A percentile compares a stretch with the other conserved stretches of the same genome.
phyloP scores from a whole-genome alignment of 2,113 vertebrate genomes.

The Sinocyclocheilus anophthalmus region DNA sequence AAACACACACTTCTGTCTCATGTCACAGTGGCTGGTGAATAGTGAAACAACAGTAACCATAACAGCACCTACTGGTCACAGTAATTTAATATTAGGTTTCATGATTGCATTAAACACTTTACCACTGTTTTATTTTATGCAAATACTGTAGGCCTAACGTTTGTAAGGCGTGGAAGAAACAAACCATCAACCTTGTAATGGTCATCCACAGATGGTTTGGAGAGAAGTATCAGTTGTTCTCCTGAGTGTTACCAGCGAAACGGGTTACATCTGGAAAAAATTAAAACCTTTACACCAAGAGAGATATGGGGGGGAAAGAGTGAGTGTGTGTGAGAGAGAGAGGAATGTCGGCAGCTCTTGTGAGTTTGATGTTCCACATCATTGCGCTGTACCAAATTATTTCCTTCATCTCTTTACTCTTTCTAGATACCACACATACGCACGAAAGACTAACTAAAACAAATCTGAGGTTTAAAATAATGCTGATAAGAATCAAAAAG shows the following conservation, averaged over 20 bases:
- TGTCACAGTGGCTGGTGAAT: not conserved
- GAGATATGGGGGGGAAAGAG: slow-evolving; percentile 7
- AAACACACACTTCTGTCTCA: not conserved
- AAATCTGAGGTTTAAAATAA: slow-evolving; percentile 2
- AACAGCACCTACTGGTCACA: not conserved
- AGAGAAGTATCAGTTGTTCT: slow-evolving; percentile 18
- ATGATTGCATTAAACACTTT: not conserved
- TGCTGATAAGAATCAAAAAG: slow-evolving; percentile 3
- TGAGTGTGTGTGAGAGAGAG: not conserved
- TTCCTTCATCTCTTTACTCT: slow-evolving; percentile 35
- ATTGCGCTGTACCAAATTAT: slow-evolving; percentile 2
- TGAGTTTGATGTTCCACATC: slow-evolving; percentile 36
- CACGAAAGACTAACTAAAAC: not conserved
- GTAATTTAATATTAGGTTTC: not conserved
- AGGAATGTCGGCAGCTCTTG: slow-evolving; percentile 2
- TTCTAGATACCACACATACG: slow-evolving; percentile 37
- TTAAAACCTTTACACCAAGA: slow-evolving; percentile 64
- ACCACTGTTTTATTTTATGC: not conserved
- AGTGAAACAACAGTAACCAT: not conserved
- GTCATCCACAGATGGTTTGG: slow-evolving; percentile 35
- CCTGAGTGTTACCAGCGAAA: slow-evolving; percentile 43
- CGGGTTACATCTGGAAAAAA: slow-evolving; percentile 75
- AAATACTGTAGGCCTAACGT: not conserved
- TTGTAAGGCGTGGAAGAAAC: slow-evolving; percentile 26
- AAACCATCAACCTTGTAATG: slow-evolving; percentile 43